Percentiles rank a stretch among this genome's conserved stretches.
Conservation (phyloP, 2,888 invertebrate species). For the Nymphalis polychloros region DNA sequence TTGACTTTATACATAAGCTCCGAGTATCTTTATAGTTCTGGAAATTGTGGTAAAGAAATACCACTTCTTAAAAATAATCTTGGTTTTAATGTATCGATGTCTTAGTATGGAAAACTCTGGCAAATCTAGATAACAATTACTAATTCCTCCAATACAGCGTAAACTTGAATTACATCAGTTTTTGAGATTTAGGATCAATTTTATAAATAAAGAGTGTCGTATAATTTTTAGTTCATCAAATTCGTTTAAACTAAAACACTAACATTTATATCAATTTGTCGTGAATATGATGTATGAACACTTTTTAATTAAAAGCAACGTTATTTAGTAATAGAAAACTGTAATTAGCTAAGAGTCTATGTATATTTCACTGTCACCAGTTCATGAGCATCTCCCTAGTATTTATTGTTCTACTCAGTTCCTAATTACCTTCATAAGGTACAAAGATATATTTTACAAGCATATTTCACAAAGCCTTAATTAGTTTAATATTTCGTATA, state of each 20-base stretch:
- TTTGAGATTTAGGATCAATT: too few relatives aligned
- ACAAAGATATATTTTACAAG: conserved; percentile 24
- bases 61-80: too few relatives aligned
- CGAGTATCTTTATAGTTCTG: too few relatives aligned
- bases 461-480: conserved; percentile 17
- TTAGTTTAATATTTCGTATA: conserved; percentile 18
- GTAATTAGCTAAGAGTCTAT: conserved; percentile 12
- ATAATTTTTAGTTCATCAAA: too few relatives aligned
- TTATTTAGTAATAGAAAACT: conserved; percentile 10
- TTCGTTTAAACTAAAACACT: not conserved
- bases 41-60: too few relatives aligned
- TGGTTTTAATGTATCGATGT: too few relatives aligned
- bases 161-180: too few relatives aligned
- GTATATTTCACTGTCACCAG: conserved; percentile 13
- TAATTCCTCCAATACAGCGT: too few relatives aligned
- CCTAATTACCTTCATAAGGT: conserved; percentile 32
- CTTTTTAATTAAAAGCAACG: conserved; percentile 10
- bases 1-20: too few relatives aligned
- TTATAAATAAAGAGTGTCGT: too few relatives aligned
- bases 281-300: not conserved
- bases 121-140: too few relatives aligned
- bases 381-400: conserved; percentile 27
- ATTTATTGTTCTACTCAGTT: conserved; percentile 32
- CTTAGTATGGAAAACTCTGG: too few relatives aligned
- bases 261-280: not conserved